Percentiles rank a stretch among this genome's conserved stretches.
These are phyloP conservation scores for Notodonta dromedarius DNA, from an alignment of 2,888 invertebrate genomes.

Conservation along the genomic window DNA sequence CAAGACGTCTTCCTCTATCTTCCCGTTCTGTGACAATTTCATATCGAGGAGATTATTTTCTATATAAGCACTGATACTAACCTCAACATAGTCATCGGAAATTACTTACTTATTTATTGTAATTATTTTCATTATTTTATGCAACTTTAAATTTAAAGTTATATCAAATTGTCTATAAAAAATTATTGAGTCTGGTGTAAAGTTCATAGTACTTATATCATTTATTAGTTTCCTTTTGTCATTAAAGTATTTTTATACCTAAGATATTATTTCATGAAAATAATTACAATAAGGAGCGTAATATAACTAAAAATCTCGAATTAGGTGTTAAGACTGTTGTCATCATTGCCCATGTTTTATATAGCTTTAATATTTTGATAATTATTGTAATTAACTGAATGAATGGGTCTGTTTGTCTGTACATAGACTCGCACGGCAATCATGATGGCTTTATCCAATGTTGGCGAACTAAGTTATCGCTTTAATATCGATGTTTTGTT, in stretches of 20 bases:
- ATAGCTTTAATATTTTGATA: conserved; percentile 79
- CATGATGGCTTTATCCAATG: conserved; percentile 75
- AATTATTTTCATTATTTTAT: conserved; percentile 20
- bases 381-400: conserved; percentile 59
- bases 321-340: conserved; percentile 73
- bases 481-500: conserved; percentile 80
- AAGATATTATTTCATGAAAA: conserved; percentile 4
- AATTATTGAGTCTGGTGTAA: too few species aligned
- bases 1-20: conserved; percentile 78
- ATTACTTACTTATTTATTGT: conserved; percentile 23
- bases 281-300: conserved; percentile 11
- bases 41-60: conserved; percentile 54
- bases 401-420: conserved; percentile 47
- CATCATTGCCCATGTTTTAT: conserved; percentile 71
- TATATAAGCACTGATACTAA: conserved; percentile 46
- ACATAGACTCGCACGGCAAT: conserved; percentile 63
- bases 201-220: background rate
- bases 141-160: background rate
- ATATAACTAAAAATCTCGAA: conserved; percentile 40
- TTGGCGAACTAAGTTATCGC: conserved; percentile 78
- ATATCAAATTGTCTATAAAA: too few species aligned
- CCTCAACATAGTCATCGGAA: conserved; percentile 42
- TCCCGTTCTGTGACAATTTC: conserved; percentile 56
- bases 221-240: background rate
- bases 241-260: background rate